Conservation (phyloP, 2,113 vertebrate genomes). For the Laticauda colubrina region DNA sequence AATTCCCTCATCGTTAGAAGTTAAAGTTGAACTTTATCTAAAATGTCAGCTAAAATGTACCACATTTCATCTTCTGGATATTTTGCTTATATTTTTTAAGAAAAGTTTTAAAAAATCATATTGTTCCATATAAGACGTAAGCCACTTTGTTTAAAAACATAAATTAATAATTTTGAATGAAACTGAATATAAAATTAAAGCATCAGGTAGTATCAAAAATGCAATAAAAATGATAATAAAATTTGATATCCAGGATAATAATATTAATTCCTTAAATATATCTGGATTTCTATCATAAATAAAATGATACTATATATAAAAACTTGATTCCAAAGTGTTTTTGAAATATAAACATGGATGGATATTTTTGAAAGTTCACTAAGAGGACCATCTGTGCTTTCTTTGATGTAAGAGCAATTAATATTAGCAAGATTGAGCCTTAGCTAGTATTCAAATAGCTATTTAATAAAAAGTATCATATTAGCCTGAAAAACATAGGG, state of each 20-base stretch:
- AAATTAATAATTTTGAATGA: background rate
- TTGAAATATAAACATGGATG: background rate
- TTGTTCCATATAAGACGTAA: background rate
- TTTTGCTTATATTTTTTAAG: background rate
- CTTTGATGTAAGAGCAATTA: background rate
- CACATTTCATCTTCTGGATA: background rate
- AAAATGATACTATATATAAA: background rate
- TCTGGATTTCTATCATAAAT: background rate
- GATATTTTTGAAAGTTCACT: background rate
- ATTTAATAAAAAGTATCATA: background rate
- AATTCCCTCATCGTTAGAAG: background rate
- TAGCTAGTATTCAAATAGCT: background rate
- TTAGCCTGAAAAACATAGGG: background rate
- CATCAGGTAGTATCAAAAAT: background rate
- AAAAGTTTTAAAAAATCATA: background rate
- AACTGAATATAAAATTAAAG: background rate
- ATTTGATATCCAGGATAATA: background rate
- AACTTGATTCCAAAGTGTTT: background rate
- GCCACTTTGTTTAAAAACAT: background rate
- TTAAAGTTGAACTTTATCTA: background rate
- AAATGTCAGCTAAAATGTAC: background rate
- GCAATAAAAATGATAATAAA: background rate
- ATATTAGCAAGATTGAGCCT: background rate
- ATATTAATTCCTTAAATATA: background rate
- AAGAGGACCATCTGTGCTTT: background rate